Percentiles rank a stretch among this genome's conserved stretches.
These are phyloP conservation scores for Dryococelus australis DNA, from an alignment of 2,888 invertebrate genomes.

Conservation along the genomic window DNA sequence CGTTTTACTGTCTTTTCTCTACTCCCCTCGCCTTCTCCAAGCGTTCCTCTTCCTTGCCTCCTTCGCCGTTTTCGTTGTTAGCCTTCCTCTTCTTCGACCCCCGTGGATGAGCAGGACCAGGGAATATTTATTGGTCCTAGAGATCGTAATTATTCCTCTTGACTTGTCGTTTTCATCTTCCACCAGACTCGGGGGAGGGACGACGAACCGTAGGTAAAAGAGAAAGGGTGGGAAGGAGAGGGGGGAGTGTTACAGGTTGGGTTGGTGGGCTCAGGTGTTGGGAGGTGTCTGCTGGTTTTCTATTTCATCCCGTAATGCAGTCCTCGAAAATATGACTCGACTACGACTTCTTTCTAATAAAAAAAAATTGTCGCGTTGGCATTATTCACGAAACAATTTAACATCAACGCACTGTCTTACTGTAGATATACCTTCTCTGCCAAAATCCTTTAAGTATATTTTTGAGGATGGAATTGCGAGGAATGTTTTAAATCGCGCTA, in stretches of 20 bases:
- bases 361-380: too few species aligned
- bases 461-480: too few species aligned
- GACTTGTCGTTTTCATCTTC: constrained; percentile 40
- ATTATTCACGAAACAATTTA: too few species aligned
- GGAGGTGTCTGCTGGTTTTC: constrained; percentile 19
- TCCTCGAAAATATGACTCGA: neutral
- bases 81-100: neutral
- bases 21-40: neutral
- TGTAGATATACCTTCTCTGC: neutral
- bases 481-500: too few species aligned
- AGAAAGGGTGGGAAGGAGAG: neutral
- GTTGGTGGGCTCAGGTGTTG: neutral
- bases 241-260: neutral
- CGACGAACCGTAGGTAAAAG: neutral
- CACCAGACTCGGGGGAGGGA: constrained; percentile 13
- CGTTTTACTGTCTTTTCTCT: constrained; percentile 13
- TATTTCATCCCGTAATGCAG: constrained; percentile 20
- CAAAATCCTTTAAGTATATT: neutral
- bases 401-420: neutral
- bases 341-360: too few species aligned
- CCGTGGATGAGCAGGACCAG: neutral
- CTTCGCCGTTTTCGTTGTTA: neutral
- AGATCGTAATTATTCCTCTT: constrained; percentile 38
- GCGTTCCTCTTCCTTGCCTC: neutral
- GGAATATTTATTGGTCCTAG: constrained; percentile 37